Conservation (phyloP, 1,140 invertebrate species). For the Coptotermes formosanus region DNA sequence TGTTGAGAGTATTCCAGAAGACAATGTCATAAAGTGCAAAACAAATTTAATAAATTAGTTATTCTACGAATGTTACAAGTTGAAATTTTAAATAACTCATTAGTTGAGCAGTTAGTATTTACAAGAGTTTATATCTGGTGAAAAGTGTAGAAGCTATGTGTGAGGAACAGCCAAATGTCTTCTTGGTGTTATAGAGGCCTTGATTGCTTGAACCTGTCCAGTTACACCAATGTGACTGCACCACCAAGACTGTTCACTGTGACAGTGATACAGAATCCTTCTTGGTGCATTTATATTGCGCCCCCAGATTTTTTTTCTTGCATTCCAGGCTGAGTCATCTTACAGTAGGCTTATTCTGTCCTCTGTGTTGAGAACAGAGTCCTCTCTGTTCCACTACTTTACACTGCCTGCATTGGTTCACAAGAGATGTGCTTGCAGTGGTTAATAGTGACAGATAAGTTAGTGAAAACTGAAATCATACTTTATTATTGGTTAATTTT, state of each 20-base stretch:
- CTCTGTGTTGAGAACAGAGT: neutral
- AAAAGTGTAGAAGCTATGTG: neutral
- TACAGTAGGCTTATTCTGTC: neutral
- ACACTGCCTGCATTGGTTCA: neutral
- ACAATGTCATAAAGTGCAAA: slow-evolving; percentile 8
- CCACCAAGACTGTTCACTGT: neutral
- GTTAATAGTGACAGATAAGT: neutral
- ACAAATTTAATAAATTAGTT: slow-evolving; percentile 19
- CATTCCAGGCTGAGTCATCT: slow-evolving; percentile 17
- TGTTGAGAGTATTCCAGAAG: slow-evolving; percentile 15
- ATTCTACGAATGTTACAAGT: slow-evolving; percentile 10
- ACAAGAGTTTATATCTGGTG: neutral
- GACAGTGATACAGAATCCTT: neutral
- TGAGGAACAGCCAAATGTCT: neutral
- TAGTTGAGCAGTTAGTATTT: slow-evolving; percentile 19
- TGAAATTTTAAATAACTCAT: slow-evolving; percentile 15
- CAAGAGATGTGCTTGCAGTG: neutral
- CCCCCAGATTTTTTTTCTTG: neutral
- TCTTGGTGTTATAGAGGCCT: slow-evolving; percentile 18
- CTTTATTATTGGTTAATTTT: neutral
- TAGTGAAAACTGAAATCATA: neutral
- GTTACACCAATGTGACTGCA: slow-evolving; percentile 2
- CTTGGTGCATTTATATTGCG: neutral
- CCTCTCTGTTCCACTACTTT: neutral
- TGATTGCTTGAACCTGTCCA: neutral